phyloP scores from a whole-genome alignment of 2,797 vertebrate species.

The Periophthalmus magnuspinnatus region DNA sequence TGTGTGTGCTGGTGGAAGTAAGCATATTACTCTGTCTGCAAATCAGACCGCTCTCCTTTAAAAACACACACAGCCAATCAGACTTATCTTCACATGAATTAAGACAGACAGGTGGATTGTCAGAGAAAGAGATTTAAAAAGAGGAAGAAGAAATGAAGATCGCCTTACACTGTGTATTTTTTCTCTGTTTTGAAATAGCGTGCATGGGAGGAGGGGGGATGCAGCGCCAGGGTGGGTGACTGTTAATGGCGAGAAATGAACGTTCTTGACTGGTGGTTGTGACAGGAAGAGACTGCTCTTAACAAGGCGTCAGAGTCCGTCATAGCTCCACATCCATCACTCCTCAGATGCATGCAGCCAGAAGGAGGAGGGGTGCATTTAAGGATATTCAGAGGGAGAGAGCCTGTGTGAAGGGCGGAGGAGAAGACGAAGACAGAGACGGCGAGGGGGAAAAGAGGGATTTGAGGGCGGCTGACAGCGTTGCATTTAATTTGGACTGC shows the following conservation, averaged over 20 bases:
- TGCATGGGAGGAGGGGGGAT: slow-evolving; percentile 59
- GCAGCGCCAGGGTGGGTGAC: slow-evolving; percentile 47
- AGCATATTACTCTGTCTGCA: slow-evolving; percentile 53
- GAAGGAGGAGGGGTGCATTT: slow-evolving; percentile 51
- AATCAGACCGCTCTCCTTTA: slow-evolving; percentile 49
- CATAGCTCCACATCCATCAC: slow-evolving; percentile 82
- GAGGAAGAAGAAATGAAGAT: slow-evolving; percentile 61
- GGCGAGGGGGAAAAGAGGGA: slow-evolving; percentile 58
- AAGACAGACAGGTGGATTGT: slow-evolving; percentile 78
- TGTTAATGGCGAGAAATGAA: slow-evolving; percentile 80
- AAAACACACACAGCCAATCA: slow-evolving; percentile 64
- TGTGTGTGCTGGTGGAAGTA: slow-evolving; percentile 57
- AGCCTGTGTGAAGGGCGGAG: slow-evolving; percentile 71
- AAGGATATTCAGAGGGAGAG: slow-evolving; percentile 73
- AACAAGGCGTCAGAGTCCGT: slow-evolving; percentile 81
- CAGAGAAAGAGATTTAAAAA: slow-evolving; percentile 68
- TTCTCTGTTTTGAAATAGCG: slow-evolving; percentile 52
- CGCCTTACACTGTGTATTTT: slow-evolving; percentile 62
- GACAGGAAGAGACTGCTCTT: slow-evolving; percentile 81
- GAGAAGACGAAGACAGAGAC: slow-evolving; percentile 64
- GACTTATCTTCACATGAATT: slow-evolving; percentile 69
- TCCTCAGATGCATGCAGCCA: slow-evolving; percentile 58
- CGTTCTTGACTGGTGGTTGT: slow-evolving; percentile 75
- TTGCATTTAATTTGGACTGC: slow-evolving; percentile 81
- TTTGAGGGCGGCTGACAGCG: slow-evolving; percentile 74